These are phyloP conservation scores for Eriocheir sinensis DNA, from an alignment of 1,140 invertebrate genomes.

Conservation along the genomic window DNA sequence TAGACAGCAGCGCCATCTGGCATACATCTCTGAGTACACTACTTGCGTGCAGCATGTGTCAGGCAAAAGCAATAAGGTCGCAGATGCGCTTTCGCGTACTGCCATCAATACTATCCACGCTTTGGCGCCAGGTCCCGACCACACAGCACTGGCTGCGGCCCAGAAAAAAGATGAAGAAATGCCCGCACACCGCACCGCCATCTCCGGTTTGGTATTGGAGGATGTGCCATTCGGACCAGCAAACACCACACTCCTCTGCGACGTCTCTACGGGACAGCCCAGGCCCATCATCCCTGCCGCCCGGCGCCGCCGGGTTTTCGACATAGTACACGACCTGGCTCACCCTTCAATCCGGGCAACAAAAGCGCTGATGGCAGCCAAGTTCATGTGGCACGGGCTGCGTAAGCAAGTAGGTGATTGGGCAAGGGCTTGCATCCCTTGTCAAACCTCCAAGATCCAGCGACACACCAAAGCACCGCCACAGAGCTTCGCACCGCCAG, in stretches of 20 bases:
- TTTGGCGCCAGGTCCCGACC: constrained; percentile 1
- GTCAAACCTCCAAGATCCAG: constrained; percentile 64
- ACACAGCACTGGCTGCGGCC: background rate
- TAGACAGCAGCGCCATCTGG: too few relatives aligned
- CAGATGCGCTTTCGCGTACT: constrained; percentile 63
- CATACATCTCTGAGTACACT: too few relatives aligned
- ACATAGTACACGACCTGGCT: background rate
- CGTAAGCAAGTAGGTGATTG: constrained; percentile 66
- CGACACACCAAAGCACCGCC: constrained; percentile 52
- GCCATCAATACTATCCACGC: constrained; percentile 29
- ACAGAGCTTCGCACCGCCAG: constrained; percentile 63
- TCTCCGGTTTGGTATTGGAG: background rate
- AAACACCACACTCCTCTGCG: background rate
- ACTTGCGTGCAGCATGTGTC: too few relatives aligned
- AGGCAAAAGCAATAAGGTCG: too few relatives aligned
- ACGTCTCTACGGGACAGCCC: constrained; percentile 35
- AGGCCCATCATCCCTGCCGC: constrained; percentile 29
- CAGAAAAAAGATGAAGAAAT: constrained; percentile 49
- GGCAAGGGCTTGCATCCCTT: constrained; percentile 67
- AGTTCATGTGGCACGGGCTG: constrained; percentile 72
- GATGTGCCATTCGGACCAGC: background rate
- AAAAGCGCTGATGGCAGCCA: constrained; percentile 50
- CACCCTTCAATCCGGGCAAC: constrained; percentile 48
- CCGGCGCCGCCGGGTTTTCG: constrained; percentile 45
- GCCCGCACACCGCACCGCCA: background rate